Conservation (phyloP, 2,888 invertebrate genomes). For the Pyrrhia umbra region DNA sequence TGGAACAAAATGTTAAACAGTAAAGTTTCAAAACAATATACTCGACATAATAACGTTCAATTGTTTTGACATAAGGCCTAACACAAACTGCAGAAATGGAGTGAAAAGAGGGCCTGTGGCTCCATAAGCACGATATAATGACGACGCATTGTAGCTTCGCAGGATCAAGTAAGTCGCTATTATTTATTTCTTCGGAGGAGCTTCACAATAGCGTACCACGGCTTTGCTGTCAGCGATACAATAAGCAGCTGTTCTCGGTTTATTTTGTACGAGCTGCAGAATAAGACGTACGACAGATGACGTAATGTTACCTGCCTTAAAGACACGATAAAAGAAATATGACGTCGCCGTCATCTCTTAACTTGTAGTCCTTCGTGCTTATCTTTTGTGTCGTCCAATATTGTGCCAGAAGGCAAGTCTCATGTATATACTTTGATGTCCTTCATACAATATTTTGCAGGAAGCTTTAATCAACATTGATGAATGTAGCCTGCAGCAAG, state of each 20-base stretch:
- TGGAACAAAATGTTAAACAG: constrained; percentile 39
- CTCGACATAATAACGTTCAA: constrained; percentile 56
- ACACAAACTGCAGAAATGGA: constrained; percentile 64
- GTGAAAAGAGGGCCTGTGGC: constrained; percentile 72
- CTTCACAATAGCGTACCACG: constrained; percentile 82
- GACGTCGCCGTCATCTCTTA: constrained; percentile 68
- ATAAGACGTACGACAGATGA: constrained; percentile 80
- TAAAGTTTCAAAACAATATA: constrained; percentile 45
- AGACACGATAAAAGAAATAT: constrained; percentile 73
- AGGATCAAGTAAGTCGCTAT: constrained; percentile 87
- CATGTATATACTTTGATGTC: constrained; percentile 28
- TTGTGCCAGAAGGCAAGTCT: constrained; percentile 61
- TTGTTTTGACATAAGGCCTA: constrained; percentile 69
- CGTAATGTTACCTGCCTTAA: constrained; percentile 79
- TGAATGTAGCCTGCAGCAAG: constrained; percentile 32
- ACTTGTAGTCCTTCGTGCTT: constrained; percentile 71
- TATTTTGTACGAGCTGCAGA: constrained; percentile 77
- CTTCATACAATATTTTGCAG: constrained; percentile 36
- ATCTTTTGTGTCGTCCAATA: constrained; percentile 72
- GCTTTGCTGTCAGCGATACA: constrained; percentile 87
- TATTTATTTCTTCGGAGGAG: constrained; percentile 83
- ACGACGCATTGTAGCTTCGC: constrained; percentile 83
- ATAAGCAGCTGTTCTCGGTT: constrained; percentile 84
- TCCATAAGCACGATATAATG: constrained; percentile 83
- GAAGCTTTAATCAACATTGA: constrained; percentile 51